Conservation (phyloP, 2,888 invertebrate species). For the Troides helena region DNA sequence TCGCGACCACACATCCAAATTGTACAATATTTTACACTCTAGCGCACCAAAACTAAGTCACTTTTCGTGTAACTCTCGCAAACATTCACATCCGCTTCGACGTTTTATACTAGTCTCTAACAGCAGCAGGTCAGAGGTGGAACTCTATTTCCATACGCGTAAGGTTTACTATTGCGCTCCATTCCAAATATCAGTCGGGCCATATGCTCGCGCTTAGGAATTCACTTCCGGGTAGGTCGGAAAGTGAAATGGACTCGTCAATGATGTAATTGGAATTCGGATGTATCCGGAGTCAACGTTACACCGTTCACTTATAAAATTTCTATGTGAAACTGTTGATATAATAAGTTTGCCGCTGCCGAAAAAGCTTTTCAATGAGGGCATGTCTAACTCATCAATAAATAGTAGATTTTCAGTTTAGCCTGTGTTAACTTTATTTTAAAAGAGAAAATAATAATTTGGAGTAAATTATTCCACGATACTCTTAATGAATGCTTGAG, state of each 20-base stretch:
- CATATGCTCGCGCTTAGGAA: slow-evolving; percentile 79
- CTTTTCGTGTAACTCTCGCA: slow-evolving; percentile 58
- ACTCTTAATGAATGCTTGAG: no score
- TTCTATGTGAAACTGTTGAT: slow-evolving; percentile 73
- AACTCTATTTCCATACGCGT: slow-evolving; percentile 47
- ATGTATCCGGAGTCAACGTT: slow-evolving; percentile 78
- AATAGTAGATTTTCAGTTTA: neutral
- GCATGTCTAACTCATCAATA: neutral
- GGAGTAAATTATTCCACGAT: no score
- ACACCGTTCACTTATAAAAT: slow-evolving; percentile 77
- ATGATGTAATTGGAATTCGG: slow-evolving; percentile 81
- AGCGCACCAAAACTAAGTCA: slow-evolving; percentile 65
- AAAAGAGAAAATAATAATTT: no score
- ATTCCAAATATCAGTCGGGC: slow-evolving; percentile 65
- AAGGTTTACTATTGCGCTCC: slow-evolving; percentile 53
- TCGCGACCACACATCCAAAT: slow-evolving; percentile 64
- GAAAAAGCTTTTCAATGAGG: slow-evolving; percentile 33
- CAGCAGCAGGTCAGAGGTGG: slow-evolving; percentile 43
- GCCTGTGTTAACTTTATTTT: neutral
- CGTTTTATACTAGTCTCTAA: slow-evolving; percentile 66
- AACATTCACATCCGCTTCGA: slow-evolving; percentile 77
- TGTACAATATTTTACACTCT: slow-evolving; percentile 66
- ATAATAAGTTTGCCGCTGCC: slow-evolving; percentile 63
- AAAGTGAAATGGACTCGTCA: slow-evolving; percentile 80
- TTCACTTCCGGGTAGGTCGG: slow-evolving; percentile 80